Evolutionary conservation across 2,113 vertebrate genomes (phyloP), one percentile per base, ranked within the genome.

Genomic region (Sialia sialis): DNA sequence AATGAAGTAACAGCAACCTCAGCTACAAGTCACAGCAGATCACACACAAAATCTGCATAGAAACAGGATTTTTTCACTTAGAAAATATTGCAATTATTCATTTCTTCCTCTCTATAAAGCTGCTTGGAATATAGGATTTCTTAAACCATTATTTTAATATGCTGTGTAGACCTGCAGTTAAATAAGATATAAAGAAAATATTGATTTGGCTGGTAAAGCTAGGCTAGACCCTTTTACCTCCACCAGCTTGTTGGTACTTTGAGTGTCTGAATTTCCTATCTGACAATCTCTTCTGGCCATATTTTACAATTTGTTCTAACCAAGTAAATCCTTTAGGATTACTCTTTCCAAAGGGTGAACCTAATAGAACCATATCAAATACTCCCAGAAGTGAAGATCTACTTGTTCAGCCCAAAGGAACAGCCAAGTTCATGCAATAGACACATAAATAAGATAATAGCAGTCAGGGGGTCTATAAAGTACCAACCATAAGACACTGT

Each of bases 131-230:
- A 43, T 15, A 10, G 56, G 8, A 16, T 36, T 93, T 93, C 68
- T 76, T 58, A 59, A 84, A 44, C 8, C 75, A 16, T 27, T 79
- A 16, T 55, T 87, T 87, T 73, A 79, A 51, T 39, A 22, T 69
- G 29, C 3, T 83, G 10, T 29, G 36, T 16, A 73, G 34, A 64
- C 9, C 19, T 59, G 11, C n/a, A 79, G 46, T 79, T 83, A 87
- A 87, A 29, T 20, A 64, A 76, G 36, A 80, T 51, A 75, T n/a
- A 87, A 54, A 72, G 46, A 58, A 20, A 20, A 32, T 92, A 79
- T 22, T 87, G 36, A 68, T 94, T 96, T 96, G 87, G 26, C 16
- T 85, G 34, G 30, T 72, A 95, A 89, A 74, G 36, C 27, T 96
- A 77, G 90, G 63, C 7, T 80, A 55, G 59, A 22, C 11, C 38